These are phyloP conservation scores for Pyrgus malvae DNA, from an alignment of 2,888 invertebrate genomes.

Conservation along the genomic window DNA sequence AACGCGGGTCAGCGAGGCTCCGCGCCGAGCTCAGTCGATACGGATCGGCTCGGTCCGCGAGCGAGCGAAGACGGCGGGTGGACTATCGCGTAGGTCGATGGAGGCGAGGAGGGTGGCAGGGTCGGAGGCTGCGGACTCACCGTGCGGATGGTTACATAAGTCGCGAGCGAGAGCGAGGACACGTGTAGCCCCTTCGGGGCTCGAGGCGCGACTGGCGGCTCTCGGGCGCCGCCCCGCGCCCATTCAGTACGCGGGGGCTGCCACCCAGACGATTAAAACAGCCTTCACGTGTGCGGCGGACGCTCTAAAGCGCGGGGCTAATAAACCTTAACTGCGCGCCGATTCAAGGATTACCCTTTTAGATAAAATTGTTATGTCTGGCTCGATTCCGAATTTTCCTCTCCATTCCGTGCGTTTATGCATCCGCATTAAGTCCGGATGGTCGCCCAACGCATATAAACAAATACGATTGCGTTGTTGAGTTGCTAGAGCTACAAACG, in stretches of 20 bases:
- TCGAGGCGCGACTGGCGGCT: slow-evolving; percentile 66
- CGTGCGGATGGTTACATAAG: slow-evolving; percentile 80
- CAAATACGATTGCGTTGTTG: not conserved
- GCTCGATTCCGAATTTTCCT: slow-evolving; percentile 12
- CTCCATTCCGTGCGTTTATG: slow-evolving; percentile 10
- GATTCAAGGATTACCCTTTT: slow-evolving; percentile 51
- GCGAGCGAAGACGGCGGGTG: slow-evolving; percentile 40
- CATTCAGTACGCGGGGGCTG: slow-evolving; percentile 57
- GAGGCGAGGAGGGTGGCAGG: slow-evolving; percentile 59
- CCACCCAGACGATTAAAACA: slow-evolving; percentile 68
- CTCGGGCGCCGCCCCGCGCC: slow-evolving; percentile 70
- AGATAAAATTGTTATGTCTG: slow-evolving; percentile 28
- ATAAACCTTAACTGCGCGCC: slow-evolving; percentile 63
- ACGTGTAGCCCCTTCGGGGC: slow-evolving; percentile 76
- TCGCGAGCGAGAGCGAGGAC: slow-evolving; percentile 66
- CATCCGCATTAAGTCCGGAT: slow-evolving; percentile 2
- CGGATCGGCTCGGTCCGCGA: slow-evolving; percentile 36
- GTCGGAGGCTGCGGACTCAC: slow-evolving; percentile 75
- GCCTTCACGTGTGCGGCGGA: slow-evolving; percentile 68
- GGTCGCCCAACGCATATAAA: not conserved
- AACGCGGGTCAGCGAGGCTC: slow-evolving; percentile 43
- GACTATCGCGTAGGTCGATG: slow-evolving; percentile 50
- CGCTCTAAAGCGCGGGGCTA: slow-evolving; percentile 45
- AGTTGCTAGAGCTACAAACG: not conserved
- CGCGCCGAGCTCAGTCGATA: slow-evolving; percentile 50